A percentile compares a stretch with the other conserved stretches of the same genome.
These are phyloP conservation scores for Chaetogeoica ovagalla DNA, from an alignment of 2,888 invertebrate species.

Conservation along the genomic window DNA sequence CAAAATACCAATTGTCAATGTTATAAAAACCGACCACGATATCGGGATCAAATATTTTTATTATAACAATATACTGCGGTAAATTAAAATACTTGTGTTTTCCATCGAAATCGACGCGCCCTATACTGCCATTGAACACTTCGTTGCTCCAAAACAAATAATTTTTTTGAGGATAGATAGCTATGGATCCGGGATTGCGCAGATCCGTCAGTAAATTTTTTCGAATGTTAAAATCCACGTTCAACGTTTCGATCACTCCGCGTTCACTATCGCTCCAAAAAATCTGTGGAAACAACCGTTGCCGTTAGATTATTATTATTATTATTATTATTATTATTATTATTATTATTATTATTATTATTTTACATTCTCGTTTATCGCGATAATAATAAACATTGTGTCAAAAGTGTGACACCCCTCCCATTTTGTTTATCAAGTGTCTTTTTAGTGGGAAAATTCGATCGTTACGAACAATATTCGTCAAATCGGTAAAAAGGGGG, in stretches of 20 bases:
- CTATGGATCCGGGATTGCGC: neutral
- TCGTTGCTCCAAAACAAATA: neutral
- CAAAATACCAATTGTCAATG: neutral
- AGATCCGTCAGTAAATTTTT: neutral
- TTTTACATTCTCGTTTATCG: too few relatives aligned
- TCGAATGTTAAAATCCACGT: neutral
- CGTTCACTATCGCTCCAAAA: constrained; percentile 3
- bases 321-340: too few relatives aligned
- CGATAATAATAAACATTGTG: too few relatives aligned
- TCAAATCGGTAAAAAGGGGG: too few relatives aligned
- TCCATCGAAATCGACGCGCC: neutral
- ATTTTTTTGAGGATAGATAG: neutral
- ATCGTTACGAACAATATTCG: too few relatives aligned
- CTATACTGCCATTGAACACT: neutral
- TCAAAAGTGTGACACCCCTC: too few relatives aligned
- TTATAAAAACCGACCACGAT: neutral
- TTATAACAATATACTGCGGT: too few relatives aligned
- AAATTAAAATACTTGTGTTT: neutral
- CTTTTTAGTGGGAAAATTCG: too few relatives aligned
- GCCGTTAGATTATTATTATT: too few relatives aligned
- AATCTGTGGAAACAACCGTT: neutral
- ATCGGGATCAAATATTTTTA: too few relatives aligned
- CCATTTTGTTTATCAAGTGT: too few relatives aligned
- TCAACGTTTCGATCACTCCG: neutral
- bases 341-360: too few relatives aligned